Evolutionary conservation across 2,888 invertebrate genomes (phyloP).

Genomic region (Craniophora ligustri): DNA sequence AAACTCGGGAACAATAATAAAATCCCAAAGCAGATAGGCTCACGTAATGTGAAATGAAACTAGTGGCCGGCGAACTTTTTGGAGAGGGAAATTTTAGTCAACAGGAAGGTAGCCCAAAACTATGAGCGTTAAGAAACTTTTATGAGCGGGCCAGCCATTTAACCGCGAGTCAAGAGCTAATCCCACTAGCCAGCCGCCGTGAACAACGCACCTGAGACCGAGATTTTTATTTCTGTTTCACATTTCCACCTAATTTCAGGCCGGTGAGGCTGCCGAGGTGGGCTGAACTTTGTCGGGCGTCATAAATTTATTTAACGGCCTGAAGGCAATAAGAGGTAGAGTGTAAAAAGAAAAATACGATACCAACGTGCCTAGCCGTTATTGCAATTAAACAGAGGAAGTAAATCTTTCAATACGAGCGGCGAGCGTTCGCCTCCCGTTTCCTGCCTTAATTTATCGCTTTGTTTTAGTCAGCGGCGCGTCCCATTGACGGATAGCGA

Average conservation of each 20-base stretch:
- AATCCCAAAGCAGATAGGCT: slow-evolving; percentile 73
- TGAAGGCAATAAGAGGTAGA: slow-evolving; percentile 88
- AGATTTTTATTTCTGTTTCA: slow-evolving; percentile 83
- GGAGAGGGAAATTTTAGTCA: slow-evolving; percentile 77
- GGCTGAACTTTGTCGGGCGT: slow-evolving; percentile 87
- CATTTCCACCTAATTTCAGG: slow-evolving; percentile 87
- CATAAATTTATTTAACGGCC: slow-evolving; percentile 89
- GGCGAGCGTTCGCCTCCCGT: slow-evolving; percentile 83
- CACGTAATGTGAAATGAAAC: slow-evolving; percentile 74
- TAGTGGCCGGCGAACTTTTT: slow-evolving; percentile 72
- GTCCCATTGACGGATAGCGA: slow-evolving; percentile 86
- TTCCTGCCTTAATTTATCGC: slow-evolving; percentile 87
- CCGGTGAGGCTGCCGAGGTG: slow-evolving; percentile 80
- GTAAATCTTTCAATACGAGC: slow-evolving; percentile 89
- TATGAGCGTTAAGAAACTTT: slow-evolving; percentile 86
- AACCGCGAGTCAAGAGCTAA: slow-evolving; percentile 85
- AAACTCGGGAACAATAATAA: slow-evolving; percentile 65
- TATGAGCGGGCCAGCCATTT: slow-evolving; percentile 83
- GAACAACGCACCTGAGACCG: slow-evolving; percentile 84
- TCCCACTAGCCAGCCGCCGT: slow-evolving; percentile 70
- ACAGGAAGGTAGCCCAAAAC: slow-evolving; percentile 76
- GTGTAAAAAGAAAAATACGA: slow-evolving; percentile 89
- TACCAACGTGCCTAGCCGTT: slow-evolving; percentile 89
- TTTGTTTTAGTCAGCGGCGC: slow-evolving; percentile 86
- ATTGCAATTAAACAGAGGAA: slow-evolving; percentile 89